These are phyloP conservation scores for Mareca penelope DNA, from an alignment of 2,797 vertebrate species.

Conservation along the genomic window DNA sequence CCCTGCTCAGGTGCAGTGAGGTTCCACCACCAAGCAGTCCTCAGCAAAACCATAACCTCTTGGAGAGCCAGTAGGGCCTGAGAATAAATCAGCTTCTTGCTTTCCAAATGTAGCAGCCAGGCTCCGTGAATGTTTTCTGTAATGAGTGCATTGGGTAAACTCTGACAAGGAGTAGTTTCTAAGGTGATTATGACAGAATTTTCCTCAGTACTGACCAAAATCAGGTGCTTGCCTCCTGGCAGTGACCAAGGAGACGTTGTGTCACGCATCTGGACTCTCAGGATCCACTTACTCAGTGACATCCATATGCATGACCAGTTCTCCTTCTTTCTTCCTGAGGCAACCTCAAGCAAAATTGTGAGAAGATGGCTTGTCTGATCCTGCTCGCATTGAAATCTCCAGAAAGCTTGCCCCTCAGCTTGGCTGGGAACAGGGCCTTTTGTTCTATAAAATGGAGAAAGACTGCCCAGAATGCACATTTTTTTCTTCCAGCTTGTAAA, in stretches of 20 bases:
- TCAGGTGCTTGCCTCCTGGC: neutral
- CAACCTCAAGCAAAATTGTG: neutral
- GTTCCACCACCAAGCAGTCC: neutral
- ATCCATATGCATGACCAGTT: neutral
- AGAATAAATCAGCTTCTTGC: neutral
- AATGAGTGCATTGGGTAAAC: neutral
- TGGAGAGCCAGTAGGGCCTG: neutral
- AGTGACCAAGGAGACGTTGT: neutral
- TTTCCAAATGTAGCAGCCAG: neutral
- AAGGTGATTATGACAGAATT: neutral
- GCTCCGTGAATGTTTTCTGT: neutral
- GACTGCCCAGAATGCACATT: neutral
- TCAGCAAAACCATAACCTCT: neutral
- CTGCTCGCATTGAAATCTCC: neutral
- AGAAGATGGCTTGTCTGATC: neutral
- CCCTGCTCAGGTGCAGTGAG: neutral
- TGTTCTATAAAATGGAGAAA: neutral
- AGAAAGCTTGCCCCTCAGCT: neutral
- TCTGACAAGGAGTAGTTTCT: neutral
- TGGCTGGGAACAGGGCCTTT: neutral
- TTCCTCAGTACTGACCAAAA: neutral
- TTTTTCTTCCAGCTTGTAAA: neutral
- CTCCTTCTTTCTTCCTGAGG: neutral
- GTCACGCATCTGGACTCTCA: neutral
- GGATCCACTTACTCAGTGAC: neutral